Conservation (phyloP, 1,140 invertebrate genomes). For the Drosophila burlai region DNA sequence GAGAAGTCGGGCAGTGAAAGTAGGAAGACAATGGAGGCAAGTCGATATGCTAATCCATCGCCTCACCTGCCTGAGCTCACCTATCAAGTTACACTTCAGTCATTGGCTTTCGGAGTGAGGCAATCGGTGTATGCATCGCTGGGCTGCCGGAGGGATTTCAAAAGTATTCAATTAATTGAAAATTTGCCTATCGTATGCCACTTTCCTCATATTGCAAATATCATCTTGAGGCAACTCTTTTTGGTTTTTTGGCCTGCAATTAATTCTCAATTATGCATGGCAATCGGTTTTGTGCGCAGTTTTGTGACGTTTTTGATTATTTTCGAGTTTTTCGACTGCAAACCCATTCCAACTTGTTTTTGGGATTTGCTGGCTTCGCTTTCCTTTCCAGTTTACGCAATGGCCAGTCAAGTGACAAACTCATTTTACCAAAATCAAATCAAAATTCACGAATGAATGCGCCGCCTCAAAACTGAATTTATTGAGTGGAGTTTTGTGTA, state of each 20-base stretch:
- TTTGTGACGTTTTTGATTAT: conserved; percentile 21
- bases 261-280: conserved; percentile 19
- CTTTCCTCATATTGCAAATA: conserved; percentile 10
- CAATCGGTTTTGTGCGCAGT: conserved; percentile 26
- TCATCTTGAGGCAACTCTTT: conserved; percentile 4
- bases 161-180: conserved; percentile 30
- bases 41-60: conserved; percentile 56
- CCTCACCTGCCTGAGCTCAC: conserved; percentile 3
- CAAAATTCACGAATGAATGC: conserved; percentile 38
- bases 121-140: conserved; percentile 42
- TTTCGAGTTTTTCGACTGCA: conserved; percentile 29
- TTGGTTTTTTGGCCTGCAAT: conserved; percentile 3
- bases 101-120: conserved; percentile 13
- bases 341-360: conserved; percentile 41
- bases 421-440: conserved; percentile 53
- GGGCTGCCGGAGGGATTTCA: conserved; percentile 21
- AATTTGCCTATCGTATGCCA: conserved; percentile 16
- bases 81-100: conserved; percentile 36
- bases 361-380: conserved; percentile 34
- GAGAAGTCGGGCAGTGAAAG: conserved; percentile 55
- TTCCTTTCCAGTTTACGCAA: conserved; percentile 63
- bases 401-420: conserved; percentile 41
- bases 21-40: conserved; percentile 46
- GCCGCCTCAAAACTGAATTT: background rate
- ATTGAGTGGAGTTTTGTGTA: conserved; percentile 28